Percentiles rank a stretch among this genome's conserved stretches.
These are phyloP conservation scores for Subanguina moxae DNA, from an alignment of 1,140 invertebrate species.

Conservation along the genomic window DNA sequence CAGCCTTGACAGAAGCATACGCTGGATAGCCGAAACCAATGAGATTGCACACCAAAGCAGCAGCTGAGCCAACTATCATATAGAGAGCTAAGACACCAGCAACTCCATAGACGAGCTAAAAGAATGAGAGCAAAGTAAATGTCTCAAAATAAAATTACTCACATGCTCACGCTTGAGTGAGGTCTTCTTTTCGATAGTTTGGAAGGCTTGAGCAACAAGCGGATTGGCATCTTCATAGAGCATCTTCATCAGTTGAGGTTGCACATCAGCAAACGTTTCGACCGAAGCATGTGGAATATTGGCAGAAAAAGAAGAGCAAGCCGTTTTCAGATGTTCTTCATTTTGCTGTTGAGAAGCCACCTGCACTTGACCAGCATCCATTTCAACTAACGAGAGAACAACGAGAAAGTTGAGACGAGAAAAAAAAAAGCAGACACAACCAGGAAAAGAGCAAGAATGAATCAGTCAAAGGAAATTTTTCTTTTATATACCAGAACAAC, in stretches of 20 bases:
- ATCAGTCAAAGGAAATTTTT: too few species aligned
- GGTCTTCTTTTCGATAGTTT: constrained; percentile 19
- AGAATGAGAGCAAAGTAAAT: neutral
- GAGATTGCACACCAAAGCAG: constrained; percentile 34
- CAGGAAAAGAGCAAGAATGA: too few species aligned
- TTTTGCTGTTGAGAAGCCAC: too few species aligned
- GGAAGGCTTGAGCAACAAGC: neutral
- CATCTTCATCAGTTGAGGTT: constrained; percentile 5
- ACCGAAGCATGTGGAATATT: too few species aligned
- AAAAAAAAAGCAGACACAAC: too few species aligned
- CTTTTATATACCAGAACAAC: too few species aligned
- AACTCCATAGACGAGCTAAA: constrained; percentile 33
- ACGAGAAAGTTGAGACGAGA: too few species aligned
- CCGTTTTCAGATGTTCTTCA: too few species aligned
- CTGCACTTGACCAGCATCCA: too few species aligned
- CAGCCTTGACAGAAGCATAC: constrained; percentile 29
- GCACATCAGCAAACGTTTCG: neutral
- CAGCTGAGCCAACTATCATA: constrained; percentile 33
- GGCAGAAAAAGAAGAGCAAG: too few species aligned
- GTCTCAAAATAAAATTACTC: constrained; percentile 9
- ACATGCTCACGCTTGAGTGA: constrained; percentile 33
- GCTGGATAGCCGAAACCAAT: constrained; percentile 36
- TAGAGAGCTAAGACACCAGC: constrained; percentile 23
- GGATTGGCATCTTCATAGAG: constrained; percentile 9
- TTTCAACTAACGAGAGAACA: too few species aligned